Base-by-base conservation (phyloP, 2,113 vertebrate genomes). In the Mandrillus leucophaeus region DNA sequence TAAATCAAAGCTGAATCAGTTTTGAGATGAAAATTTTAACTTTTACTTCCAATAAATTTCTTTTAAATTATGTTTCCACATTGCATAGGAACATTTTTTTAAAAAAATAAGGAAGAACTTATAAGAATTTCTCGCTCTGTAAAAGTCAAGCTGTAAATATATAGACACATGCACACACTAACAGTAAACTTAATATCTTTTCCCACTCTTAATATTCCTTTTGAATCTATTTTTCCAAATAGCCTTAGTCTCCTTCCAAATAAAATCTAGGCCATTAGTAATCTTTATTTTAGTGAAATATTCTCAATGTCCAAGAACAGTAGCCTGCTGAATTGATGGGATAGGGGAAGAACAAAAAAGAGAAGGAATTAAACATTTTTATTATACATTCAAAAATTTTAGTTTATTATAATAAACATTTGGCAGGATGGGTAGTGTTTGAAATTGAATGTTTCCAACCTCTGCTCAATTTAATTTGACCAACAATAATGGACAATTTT, bases 61-160 rank as follows among this genome's bases (percentile, higher is more conserved):
- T 88, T 97, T 88, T 43, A 79, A 59, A 87, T 88, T 76, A 78
- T 50, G 2, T 50, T 98, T 94, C 52, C 27, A 73, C 6, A 59
- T 70, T 88, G 66, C 8, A 43, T n/a, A 3, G 52, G 9, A 45
- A 57, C 4, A 59, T 52, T 40, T 40, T 40, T 40, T 40, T 40
- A 66, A 8, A 32, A 90, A 86, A 89, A 1, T 6, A 82, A 57
- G 6, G 6, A 89, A 85, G 0, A 85, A 45, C 1, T 84, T 84
- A 30, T 38, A 59, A 86, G 81, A 57, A 2, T 20, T 72, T 88
- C 23, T 64, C 59, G 2, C 16, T 43, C 8, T 8, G 86, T 90
- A 38, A 88, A 92, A 87, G 13, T 38, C 35, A 87, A 61, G 2
- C 3, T 79, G 4, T 79, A 50, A 48, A 1, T 72, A 35, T 66